phyloP scores from a whole-genome alignment of 1,140 invertebrate species.

The Dendroctonus ponderosae region DNA sequence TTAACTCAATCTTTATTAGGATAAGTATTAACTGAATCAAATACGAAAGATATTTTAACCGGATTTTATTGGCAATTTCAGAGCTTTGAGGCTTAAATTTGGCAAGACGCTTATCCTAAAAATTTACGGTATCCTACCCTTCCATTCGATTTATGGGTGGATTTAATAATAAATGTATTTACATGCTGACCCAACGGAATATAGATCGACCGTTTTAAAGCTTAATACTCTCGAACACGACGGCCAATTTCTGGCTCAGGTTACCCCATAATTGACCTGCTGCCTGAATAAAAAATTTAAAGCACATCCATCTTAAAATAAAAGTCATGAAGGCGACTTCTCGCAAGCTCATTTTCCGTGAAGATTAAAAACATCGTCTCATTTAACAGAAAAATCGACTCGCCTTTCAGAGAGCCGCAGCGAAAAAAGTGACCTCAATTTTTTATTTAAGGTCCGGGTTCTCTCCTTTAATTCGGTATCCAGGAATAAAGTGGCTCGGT shows the following conservation, averaged over 20 bases:
- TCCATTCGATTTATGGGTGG: not conserved
- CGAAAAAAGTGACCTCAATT: slow-evolving; percentile 26
- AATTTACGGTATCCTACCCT: not conserved
- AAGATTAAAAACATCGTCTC: slow-evolving; percentile 24
- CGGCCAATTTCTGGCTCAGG: no score
- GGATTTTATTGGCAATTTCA: no score
- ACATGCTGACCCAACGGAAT: slow-evolving; percentile 1
- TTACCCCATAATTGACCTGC: no score
- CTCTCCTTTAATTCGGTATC: slow-evolving; percentile 8
- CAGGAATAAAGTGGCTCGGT: slow-evolving; percentile 3
- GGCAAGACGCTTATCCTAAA: not conserved
- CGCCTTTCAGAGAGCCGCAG: slow-evolving; percentile 7
- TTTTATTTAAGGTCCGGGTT: slow-evolving; percentile 20
- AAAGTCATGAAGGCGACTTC: not conserved
- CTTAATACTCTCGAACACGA: not conserved
- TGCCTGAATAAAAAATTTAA: no score
- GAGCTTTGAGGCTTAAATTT: not conserved
- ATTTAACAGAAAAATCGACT: slow-evolving; percentile 21
- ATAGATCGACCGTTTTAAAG: not conserved
- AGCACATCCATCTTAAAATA: no score
- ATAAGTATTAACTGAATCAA: no score
- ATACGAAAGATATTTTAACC: no score
- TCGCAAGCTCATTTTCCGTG: slow-evolving; percentile 16
- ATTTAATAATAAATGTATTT: slow-evolving; percentile 1
- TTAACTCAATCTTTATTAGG: no score